These are phyloP conservation scores for Petrophora chlorosata DNA, from an alignment of 2,888 invertebrate genomes.

Conservation along the genomic window DNA sequence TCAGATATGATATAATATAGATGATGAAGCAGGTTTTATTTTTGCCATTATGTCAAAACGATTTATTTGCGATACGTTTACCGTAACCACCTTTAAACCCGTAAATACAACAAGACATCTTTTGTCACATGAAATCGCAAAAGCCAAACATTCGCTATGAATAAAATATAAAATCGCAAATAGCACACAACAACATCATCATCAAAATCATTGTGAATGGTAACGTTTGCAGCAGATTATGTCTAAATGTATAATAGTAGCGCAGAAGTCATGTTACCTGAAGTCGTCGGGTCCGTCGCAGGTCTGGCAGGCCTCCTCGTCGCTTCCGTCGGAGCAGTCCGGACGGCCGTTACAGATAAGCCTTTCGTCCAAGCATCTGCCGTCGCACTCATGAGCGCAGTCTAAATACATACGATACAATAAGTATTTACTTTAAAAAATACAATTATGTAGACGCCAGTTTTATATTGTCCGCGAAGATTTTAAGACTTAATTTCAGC, in stretches of 20 bases:
- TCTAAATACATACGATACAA: constrained; percentile 56
- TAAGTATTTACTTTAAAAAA: neutral
- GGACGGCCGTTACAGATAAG: constrained; percentile 82
- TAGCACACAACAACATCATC: too few species aligned
- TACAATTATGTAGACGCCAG: neutral
- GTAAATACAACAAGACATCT: too few species aligned
- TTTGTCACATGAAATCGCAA: neutral
- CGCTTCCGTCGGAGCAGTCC: constrained; percentile 75
- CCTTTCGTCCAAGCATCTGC: constrained; percentile 83
- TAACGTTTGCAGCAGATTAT: neutral
- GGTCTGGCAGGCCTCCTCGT: constrained; percentile 44
- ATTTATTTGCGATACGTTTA: too few species aligned
- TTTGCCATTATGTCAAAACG: too few species aligned
- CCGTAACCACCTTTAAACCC: too few species aligned
- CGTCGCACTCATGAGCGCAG: constrained; percentile 74
- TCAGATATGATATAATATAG: too few species aligned
- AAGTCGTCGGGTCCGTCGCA: constrained; percentile 66
- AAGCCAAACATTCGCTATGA: neutral
- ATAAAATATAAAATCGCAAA: too few species aligned
- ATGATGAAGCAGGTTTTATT: too few species aligned
- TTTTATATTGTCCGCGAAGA: too few species aligned
- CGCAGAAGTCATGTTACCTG: constrained; percentile 57
- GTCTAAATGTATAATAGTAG: neutral
- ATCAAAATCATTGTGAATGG: too few species aligned
- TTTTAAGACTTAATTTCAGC: too few species aligned